Conservation (phyloP, 2,113 vertebrate genomes). For the Onychostruthus taczanowskii region DNA sequence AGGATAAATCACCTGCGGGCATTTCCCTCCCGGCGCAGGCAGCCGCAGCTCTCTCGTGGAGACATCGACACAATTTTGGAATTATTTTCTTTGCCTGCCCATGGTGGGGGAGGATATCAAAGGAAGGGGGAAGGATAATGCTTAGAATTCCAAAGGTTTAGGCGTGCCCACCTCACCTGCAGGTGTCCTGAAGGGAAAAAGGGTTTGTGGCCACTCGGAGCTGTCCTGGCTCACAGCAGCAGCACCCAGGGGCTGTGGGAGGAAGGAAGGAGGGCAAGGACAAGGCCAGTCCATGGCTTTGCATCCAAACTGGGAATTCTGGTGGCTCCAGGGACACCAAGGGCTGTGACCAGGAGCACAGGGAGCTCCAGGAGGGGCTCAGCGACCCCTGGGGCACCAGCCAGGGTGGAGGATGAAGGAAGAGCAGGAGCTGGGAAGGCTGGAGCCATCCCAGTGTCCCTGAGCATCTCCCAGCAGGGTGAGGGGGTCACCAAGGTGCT, state of each 20-base stretch:
- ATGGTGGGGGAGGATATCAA: not conserved
- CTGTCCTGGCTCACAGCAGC: not conserved
- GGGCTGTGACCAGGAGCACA: not conserved
- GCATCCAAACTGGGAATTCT: fast-evolving
- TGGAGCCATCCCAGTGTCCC: too few relatives aligned
- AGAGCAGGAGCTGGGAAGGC: too few relatives aligned
- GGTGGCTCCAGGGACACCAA: not conserved
- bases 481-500: too few relatives aligned
- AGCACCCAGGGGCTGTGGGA: not conserved
- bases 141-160: not conserved
- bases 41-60: not conserved
- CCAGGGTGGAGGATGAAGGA: too few relatives aligned
- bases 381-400: not conserved
- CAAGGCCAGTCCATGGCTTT: not conserved
- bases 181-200: not conserved
- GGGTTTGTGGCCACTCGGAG: fast-evolving
- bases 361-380: not conserved
- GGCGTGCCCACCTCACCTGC: not conserved
- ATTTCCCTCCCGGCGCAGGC: conserved; percentile 21
- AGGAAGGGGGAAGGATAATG: not conserved
- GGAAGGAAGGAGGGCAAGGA: not conserved
- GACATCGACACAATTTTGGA: not conserved
- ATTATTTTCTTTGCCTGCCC: not conserved
- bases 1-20: conserved; percentile 31
- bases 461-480: too few relatives aligned